Evolutionary conservation across 2,797 vertebrate species (phyloP).

Genomic region (Echiichthys vipera): DNA sequence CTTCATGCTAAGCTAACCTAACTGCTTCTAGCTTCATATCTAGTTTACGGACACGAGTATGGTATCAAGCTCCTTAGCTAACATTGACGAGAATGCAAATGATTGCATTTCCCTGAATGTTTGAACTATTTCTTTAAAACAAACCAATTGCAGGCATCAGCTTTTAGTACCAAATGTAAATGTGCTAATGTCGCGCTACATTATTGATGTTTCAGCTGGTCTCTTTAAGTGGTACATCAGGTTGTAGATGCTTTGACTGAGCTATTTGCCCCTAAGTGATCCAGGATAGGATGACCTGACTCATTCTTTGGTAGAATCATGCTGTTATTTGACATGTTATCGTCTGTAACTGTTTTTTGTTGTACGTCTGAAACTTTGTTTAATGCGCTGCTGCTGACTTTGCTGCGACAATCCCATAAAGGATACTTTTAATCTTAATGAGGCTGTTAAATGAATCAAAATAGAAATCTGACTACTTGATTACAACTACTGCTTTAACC

Average conservation of each 20-base stretch:
- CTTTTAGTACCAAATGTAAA: neutral
- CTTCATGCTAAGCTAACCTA: neutral
- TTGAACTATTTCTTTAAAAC: neutral
- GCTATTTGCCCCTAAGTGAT: too few relatives aligned
- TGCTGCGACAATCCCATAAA: too few relatives aligned
- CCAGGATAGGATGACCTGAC: too few relatives aligned
- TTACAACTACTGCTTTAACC: neutral
- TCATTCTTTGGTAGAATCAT: too few relatives aligned
- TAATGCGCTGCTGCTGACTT: too few relatives aligned
- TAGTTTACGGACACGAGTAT: neutral
- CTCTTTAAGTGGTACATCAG: too few relatives aligned
- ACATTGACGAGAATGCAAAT: neutral
- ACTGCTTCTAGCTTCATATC: neutral
- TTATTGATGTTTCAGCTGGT: neutral
- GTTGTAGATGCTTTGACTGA: too few relatives aligned
- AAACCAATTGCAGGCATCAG: neutral
- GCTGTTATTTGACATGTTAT: too few relatives aligned
- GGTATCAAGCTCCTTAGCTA: neutral
- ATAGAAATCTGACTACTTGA: neutral
- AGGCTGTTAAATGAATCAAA: too few relatives aligned
- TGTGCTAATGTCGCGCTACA: neutral
- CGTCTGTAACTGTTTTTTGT: too few relatives aligned
- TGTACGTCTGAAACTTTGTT: too few relatives aligned
- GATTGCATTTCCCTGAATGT: neutral
- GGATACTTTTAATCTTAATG: too few relatives aligned